phyloP scores from a whole-genome alignment of 2,113 vertebrate species.

The Butorides virescens region DNA sequence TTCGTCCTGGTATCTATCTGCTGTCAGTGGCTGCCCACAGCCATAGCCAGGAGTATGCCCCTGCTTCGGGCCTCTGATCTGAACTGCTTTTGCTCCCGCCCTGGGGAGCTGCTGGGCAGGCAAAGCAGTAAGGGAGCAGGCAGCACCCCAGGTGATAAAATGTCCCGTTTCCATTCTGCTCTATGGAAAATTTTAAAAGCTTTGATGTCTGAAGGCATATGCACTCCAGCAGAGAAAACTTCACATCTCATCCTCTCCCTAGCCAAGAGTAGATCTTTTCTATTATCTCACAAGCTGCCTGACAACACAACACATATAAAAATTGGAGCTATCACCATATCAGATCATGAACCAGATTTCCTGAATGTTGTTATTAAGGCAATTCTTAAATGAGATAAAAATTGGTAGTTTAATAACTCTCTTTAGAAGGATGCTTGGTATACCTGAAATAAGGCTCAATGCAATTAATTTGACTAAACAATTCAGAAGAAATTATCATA shows the following conservation, averaged over 20 bases:
- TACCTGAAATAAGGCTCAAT: background rate
- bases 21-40: background rate
- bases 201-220: conserved; percentile 56
- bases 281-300: conserved; percentile 28
- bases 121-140: conserved; percentile 25
- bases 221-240: conserved; percentile 58
- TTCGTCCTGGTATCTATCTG: background rate
- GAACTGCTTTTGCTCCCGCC: background rate
- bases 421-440: background rate
- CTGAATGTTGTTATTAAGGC: background rate
- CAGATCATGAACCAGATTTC: background rate
- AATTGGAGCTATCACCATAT: background rate
- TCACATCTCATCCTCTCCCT: conserved; percentile 35
- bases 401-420: background rate
- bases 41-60: background rate
- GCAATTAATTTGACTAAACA: conserved; percentile 27
- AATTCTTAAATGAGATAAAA: background rate
- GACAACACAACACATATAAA: conserved; percentile 7
- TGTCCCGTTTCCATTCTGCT: conserved; percentile 41
- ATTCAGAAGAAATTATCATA: conserved; percentile 18
- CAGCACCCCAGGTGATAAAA: conserved; percentile 60
- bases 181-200: conserved; percentile 24
- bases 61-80: conserved; percentile 15
- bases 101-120: background rate
- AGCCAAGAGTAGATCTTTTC: conserved; percentile 3